Evolutionary conservation across 2,888 invertebrate species (phyloP).

Genomic region (Dicranocentrus wangi): DNA sequence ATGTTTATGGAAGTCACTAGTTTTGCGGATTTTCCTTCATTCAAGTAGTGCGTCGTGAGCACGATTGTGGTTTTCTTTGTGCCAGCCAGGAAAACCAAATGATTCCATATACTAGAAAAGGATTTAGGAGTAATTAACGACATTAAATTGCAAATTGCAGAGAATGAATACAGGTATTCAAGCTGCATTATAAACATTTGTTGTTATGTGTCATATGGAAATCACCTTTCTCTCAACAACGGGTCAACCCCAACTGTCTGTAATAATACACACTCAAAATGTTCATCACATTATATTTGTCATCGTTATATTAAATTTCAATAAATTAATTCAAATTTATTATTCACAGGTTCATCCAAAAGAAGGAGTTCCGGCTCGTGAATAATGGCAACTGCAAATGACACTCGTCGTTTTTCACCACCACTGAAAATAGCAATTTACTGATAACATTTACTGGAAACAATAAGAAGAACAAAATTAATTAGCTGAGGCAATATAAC

Average conservation of each 20-base stretch:
- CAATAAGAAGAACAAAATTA: no score
- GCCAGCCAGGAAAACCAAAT: conserved; percentile 37
- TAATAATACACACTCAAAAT: neutral
- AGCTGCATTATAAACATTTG: no score
- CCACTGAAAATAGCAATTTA: conserved; percentile 39
- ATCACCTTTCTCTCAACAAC: conserved; percentile 38
- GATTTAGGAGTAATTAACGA: no score
- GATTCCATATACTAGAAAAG: conserved; percentile 61
- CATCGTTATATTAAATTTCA: no score
- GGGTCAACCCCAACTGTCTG: conserved; percentile 55
- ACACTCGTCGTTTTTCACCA: conserved; percentile 42
- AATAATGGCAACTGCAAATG: conserved; percentile 38
- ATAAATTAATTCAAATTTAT: no score
- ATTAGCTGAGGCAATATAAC: no score
- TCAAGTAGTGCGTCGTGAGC: conserved; percentile 69
- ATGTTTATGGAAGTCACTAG: no score
- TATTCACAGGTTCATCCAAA: conserved; percentile 51
- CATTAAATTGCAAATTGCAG: no score
- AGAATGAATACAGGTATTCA: no score
- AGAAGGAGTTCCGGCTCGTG: conserved; percentile 54
- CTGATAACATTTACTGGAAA: no score
- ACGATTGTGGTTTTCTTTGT: conserved; percentile 59
- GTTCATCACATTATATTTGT: neutral
- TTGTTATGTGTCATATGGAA: no score
- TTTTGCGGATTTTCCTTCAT: conserved; percentile 61